These are phyloP conservation scores for Macrochelys suwanniensis DNA, from an alignment of 2,797 vertebrate genomes.

Conservation along the genomic window DNA sequence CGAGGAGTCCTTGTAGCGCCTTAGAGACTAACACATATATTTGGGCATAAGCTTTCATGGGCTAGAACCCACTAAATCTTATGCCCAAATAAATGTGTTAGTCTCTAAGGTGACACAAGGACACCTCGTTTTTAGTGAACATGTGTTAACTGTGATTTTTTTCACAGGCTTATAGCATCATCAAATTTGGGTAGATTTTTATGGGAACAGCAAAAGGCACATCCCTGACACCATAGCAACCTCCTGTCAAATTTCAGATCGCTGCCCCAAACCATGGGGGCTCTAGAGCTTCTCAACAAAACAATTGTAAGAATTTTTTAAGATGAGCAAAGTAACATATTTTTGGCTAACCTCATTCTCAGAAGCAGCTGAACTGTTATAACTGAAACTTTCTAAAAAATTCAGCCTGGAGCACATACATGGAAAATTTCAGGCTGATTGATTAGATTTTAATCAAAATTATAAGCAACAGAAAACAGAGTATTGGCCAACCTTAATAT, in stretches of 20 bases:
- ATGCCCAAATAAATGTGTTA: too few species aligned
- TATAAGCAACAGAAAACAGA: background rate
- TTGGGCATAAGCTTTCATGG: too few species aligned
- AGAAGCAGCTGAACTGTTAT: background rate
- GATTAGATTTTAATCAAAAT: background rate
- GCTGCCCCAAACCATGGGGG: background rate
- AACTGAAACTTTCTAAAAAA: background rate
- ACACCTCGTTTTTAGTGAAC: background rate
- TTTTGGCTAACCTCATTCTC: background rate
- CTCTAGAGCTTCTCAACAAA: background rate
- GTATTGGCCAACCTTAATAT: background rate
- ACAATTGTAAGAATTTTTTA: background rate
- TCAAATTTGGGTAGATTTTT: background rate
- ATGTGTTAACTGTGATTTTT: background rate
- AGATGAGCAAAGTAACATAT: background rate
- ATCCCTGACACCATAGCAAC: background rate
- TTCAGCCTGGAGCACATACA: background rate
- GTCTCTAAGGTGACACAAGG: too few species aligned
- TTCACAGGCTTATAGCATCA: background rate
- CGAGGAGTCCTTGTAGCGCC: too few species aligned
- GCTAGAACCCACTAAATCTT: too few species aligned
- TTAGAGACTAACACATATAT: too few species aligned
- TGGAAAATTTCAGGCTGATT: background rate
- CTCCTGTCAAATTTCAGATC: background rate
- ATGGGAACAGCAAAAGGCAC: background rate